Conservation (phyloP, 2,113 vertebrate species). For the Oryctolagus cuniculus region DNA sequence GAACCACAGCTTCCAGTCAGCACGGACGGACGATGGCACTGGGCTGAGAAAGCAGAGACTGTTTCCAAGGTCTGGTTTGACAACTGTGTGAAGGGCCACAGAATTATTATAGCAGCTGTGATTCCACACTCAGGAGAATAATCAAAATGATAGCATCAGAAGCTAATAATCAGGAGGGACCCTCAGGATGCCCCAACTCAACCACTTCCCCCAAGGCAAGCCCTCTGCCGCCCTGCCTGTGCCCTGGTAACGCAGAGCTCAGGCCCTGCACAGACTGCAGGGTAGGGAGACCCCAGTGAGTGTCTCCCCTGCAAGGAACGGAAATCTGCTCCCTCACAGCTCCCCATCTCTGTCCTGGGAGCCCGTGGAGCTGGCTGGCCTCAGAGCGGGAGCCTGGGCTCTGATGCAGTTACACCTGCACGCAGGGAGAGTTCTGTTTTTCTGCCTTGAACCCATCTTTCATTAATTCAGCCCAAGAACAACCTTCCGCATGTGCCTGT, state of each 20-base stretch:
- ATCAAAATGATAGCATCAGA: background rate
- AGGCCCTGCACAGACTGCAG: background rate
- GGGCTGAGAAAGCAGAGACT: background rate
- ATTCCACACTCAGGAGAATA: background rate
- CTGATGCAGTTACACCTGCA: background rate
- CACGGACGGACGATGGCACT: background rate
- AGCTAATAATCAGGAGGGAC: background rate
- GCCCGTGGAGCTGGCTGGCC: background rate
- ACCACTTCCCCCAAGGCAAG: background rate
- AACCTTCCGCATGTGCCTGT: background rate
- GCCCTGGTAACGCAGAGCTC: background rate
- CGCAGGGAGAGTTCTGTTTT: accelerated
- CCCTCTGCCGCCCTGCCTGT: background rate
- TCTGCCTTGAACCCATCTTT: background rate
- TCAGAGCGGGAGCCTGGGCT: background rate
- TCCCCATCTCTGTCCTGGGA: background rate
- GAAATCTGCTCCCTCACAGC: background rate
- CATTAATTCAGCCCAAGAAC: background rate
- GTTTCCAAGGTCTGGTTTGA: background rate
- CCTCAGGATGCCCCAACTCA: background rate
- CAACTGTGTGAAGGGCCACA: background rate
- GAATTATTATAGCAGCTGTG: background rate
- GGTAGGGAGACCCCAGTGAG: background rate
- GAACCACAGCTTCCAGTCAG: background rate
- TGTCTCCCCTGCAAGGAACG: background rate